Base-by-base conservation (phyloP, 2,797 vertebrate species). In the Trachops cirrhosus region DNA sequence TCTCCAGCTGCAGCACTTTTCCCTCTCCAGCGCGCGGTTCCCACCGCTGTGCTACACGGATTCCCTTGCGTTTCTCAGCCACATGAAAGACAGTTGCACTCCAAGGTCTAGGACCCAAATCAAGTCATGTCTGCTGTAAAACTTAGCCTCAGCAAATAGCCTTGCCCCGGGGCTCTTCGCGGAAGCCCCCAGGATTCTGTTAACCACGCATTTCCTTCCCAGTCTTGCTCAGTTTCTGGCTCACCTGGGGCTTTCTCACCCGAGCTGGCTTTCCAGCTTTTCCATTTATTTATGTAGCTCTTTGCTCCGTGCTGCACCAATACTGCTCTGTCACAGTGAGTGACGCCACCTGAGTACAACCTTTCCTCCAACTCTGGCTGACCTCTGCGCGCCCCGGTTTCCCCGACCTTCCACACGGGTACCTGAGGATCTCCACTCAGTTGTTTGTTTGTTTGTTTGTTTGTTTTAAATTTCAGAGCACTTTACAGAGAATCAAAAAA, bases 401-500 rank as follows among this genome's bases (percentile, higher is more conserved):
- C 39, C 39, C 71, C 34, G 3, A 48, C 37, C 75, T 84, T 21
- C 24, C 57, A 3, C n/a, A 6, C 4, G 0, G 9, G 5, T 16
- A 11, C n/a, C 44, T 48, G 21, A 41, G 37, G 50, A 16, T 67
- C 87, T 87, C 34, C 64, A 67, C 10, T 37, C 39, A 10, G 78
- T 62, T 86, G 26, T 44, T n/a, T 7, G 9, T 9, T 52, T 86
- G 24, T n/a, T 7, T 15, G 9, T 54, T 68, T 34, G 15, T 21
- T 46, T 32, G 18, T 9, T 19, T 32, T 3, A 39, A 37, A 26
- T 68, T 70, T 15, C 6, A 86, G 67, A 80, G 15, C 32, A 80
- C 59, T 92, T 94, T 50, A 32, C 24, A 85, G 44, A 62, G 34
- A 39, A 44, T 90, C 52, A 21, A 74, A 88, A 86, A 84, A 54